Percentiles rank a stretch among this genome's conserved stretches.
phyloP scores from a whole-genome alignment of 2,113 vertebrate genomes.

The Rallus limicola region DNA sequence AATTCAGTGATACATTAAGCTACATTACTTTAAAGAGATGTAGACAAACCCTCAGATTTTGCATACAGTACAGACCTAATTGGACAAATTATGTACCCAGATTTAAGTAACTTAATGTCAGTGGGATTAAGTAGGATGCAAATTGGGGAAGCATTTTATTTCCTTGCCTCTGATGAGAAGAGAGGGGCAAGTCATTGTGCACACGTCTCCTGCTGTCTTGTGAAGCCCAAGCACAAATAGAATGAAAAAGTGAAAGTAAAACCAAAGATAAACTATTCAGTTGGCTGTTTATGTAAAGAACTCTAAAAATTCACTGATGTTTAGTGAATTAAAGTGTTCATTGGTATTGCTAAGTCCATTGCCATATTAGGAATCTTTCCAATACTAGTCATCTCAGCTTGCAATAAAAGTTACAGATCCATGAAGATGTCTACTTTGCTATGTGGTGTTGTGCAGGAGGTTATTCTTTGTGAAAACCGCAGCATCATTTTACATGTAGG shows the following conservation, averaged over 20 bases:
- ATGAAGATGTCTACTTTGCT: not conserved
- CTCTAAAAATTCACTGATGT: not conserved
- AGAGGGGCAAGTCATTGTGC: not conserved
- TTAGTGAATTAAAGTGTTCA: not conserved
- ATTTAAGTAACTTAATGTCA: constrained; percentile 24
- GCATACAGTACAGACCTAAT: not conserved
- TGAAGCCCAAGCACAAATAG: not conserved
- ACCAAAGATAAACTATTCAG: not conserved
- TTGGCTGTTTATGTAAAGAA: not conserved
- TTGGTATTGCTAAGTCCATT: not conserved
- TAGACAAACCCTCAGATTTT: not conserved
- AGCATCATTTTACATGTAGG: not conserved
- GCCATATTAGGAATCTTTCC: not conserved
- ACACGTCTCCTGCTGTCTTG: not conserved
- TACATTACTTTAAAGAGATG: not conserved
- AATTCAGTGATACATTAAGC: not conserved
- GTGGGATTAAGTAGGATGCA: not conserved
- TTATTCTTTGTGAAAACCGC: not conserved
- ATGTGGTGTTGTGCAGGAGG: not conserved
- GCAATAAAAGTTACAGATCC: not conserved
- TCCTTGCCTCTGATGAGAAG: constrained; percentile 9
- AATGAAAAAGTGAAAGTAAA: constrained; percentile 9
- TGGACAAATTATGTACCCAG: constrained; percentile 4
- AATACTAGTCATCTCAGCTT: not conserved
- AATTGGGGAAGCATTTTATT: constrained; percentile 13